Evolutionary conservation across 2,797 vertebrate species (phyloP).

Genomic region (Lepus oiostolus): DNA sequence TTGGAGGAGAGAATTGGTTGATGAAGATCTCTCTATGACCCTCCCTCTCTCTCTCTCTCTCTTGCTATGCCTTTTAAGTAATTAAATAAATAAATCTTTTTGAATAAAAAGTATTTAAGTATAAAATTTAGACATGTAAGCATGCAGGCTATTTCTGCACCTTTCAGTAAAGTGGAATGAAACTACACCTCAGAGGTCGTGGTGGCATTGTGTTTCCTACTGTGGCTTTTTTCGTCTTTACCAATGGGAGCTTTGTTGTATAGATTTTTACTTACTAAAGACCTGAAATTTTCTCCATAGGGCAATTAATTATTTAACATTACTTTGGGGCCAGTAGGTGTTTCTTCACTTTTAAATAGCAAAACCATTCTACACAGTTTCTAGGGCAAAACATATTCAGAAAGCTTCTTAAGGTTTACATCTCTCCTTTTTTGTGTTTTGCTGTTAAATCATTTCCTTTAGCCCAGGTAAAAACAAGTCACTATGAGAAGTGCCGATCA

Average conservation of each 20-base stretch:
- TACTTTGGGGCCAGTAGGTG: neutral
- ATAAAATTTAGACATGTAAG: neutral
- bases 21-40: no score
- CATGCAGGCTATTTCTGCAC: neutral
- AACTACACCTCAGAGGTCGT: neutral
- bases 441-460: neutral
- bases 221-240: slow-evolving; percentile 49
- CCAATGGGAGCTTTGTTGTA: neutral
- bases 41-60: no score
- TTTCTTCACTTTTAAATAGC: neutral
- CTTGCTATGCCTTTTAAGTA: no score
- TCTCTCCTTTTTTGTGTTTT: neutral
- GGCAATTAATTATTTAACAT: slow-evolving; percentile 52
- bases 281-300: neutral
- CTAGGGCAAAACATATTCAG: neutral
- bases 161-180: neutral
- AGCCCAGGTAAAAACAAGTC: neutral
- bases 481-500: neutral
- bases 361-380: slow-evolving; percentile 29
- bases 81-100: no score
- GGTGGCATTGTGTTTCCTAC: neutral
- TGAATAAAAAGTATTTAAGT: neutral
- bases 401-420: neutral
- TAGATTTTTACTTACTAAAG: slow-evolving; percentile 1
- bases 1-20: no score